Percentiles rank a stretch among this genome's conserved stretches.
These are phyloP conservation scores for Caenorhabditis afra DNA, from an alignment of 2,888 invertebrate genomes.

Conservation along the genomic window DNA sequence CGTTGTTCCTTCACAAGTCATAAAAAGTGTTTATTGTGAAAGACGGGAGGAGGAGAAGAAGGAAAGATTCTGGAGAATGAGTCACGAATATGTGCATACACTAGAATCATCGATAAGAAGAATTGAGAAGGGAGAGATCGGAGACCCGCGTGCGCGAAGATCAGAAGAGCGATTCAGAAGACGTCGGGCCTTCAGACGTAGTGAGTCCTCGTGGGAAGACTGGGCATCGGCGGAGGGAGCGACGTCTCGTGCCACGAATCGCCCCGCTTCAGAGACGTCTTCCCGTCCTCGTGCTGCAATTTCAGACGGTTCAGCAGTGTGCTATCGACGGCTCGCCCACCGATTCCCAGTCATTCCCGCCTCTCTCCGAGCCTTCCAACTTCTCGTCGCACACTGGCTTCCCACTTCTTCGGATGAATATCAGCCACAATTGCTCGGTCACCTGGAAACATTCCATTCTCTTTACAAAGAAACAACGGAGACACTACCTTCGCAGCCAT, in stretches of 20 bases:
- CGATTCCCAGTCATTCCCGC: constrained; percentile 62
- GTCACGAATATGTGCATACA: constrained; percentile 3
- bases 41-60: constrained; percentile 3
- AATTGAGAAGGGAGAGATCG: constrained; percentile 14
- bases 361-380: constrained; percentile 60
- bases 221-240: constrained; percentile 70
- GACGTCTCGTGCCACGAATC: constrained; percentile 71
- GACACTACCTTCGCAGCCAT: constrained; percentile 66
- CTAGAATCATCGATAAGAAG: not conserved
- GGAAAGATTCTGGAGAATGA: constrained; percentile 10
- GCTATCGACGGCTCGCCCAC: constrained; percentile 48
- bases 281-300: constrained; percentile 50
- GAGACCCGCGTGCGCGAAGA: constrained; percentile 14
- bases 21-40: constrained; percentile 11
- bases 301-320: constrained; percentile 10
- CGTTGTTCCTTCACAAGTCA: constrained; percentile 2
- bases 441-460: constrained; percentile 51
- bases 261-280: constrained; percentile 55
- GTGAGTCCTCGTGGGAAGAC: constrained; percentile 63
- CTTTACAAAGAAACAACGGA: not conserved
- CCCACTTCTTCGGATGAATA: constrained; percentile 67
- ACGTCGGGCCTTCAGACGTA: constrained; percentile 53
- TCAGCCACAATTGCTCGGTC: constrained; percentile 72
- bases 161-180: constrained; percentile 5
- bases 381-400: constrained; percentile 69